These are phyloP conservation scores for Pocota personata DNA, from an alignment of 2,888 invertebrate species.

Conservation along the genomic window DNA sequence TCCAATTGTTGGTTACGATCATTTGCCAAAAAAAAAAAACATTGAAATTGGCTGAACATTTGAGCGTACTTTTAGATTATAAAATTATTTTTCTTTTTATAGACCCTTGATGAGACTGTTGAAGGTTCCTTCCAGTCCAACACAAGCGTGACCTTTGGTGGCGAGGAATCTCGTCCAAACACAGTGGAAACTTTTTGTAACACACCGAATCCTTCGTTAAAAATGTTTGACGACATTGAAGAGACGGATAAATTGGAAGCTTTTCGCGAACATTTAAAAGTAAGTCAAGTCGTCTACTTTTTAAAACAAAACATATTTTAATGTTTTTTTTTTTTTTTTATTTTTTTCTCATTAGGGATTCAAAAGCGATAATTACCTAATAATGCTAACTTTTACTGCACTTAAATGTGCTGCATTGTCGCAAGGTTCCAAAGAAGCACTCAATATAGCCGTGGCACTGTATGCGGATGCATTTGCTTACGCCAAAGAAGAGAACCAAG, in stretches of 20 bases:
- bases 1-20: too few relatives aligned
- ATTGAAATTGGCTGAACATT: too few relatives aligned
- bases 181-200: constrained; percentile 80
- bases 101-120: constrained; percentile 56
- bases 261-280: constrained; percentile 79
- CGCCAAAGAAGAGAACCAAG: constrained; percentile 80
- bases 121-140: constrained; percentile 75
- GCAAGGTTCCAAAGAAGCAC: constrained; percentile 78
- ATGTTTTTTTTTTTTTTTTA: constrained; percentile 9
- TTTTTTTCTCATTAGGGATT: constrained; percentile 76
- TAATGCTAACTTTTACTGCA: constrained; percentile 80
- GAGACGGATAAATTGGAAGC: constrained; percentile 79
- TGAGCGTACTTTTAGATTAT: too few relatives aligned
- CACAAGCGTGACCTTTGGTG: constrained; percentile 70
- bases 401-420: constrained; percentile 81
- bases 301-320: background rate
- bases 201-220: constrained; percentile 78
- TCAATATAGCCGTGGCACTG: constrained; percentile 78
- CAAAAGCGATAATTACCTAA: constrained; percentile 79
- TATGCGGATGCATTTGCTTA: constrained; percentile 80
- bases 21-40: too few relatives aligned
- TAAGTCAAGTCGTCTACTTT: constrained; percentile 67
- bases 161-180: constrained; percentile 64
- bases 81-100: constrained; percentile 3
- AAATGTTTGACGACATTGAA: constrained; percentile 79